phyloP scores from a whole-genome alignment of 2,888 invertebrate species.

The Leptura quadrifasciata region DNA sequence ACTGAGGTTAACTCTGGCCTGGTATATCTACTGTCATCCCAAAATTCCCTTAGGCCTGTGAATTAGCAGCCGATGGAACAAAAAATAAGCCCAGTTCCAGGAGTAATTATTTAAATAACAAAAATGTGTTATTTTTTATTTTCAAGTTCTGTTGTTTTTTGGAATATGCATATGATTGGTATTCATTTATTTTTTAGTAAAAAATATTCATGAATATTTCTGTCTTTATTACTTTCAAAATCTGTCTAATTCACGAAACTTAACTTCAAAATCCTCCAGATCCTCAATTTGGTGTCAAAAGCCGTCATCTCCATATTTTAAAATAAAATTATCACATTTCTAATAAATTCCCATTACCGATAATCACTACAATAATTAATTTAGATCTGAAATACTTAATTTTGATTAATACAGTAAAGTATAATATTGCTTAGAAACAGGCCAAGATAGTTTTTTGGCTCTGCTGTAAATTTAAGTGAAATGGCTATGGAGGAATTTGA shows the following conservation, averaged over 20 bases:
- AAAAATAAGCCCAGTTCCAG: too few relatives aligned
- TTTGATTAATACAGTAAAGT: constrained; percentile 8
- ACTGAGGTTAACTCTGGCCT: constrained; percentile 79
- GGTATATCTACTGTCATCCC: constrained; percentile 37
- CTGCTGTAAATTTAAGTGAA: constrained; percentile 11
- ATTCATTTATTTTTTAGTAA: neutral
- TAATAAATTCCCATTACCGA: neutral
- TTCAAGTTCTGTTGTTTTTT: too few relatives aligned
- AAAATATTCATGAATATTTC: neutral
- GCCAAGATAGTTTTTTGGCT: constrained; percentile 7
- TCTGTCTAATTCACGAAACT: neutral
- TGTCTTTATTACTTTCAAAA: neutral
- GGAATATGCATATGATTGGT: neutral
- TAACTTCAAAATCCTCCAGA: constrained; percentile 6
- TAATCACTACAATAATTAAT: neutral
- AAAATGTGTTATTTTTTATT: too few relatives aligned
- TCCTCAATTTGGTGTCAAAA: constrained; percentile 14
- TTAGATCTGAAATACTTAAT: constrained; percentile 8
- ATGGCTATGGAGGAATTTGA: neutral
- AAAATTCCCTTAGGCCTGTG: neutral
- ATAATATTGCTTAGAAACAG: neutral
- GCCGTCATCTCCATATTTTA: constrained; percentile 14
- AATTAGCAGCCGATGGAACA: too few relatives aligned
- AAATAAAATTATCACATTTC: neutral
- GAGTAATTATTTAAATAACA: neutral